Evolutionary conservation across 1,140 invertebrate genomes (phyloP).

Genomic region (Pseudomyrmex concolor): DNA sequence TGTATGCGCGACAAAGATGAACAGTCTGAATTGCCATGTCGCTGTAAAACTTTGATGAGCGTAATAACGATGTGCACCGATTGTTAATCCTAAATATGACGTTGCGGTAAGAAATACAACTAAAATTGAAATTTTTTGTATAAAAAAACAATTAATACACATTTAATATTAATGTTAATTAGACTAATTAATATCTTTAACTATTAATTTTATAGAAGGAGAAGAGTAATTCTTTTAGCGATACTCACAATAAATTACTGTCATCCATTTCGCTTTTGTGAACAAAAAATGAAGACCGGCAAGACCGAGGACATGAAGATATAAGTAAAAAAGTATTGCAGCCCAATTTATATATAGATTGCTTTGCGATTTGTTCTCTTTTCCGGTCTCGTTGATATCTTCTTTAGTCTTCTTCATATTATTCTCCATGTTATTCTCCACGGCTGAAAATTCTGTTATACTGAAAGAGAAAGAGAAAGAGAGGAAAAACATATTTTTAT

Average conservation of each 20-base stretch:
- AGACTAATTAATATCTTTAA: not conserved
- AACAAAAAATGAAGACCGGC: constrained; percentile 87
- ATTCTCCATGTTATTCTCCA: too few relatives aligned
- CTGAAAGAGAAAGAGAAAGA: not conserved
- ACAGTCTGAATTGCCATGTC: constrained; percentile 88
- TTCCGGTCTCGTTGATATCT: not conserved
- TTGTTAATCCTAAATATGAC: constrained; percentile 90
- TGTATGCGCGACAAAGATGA: constrained; percentile 90
- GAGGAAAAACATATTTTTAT: not conserved
- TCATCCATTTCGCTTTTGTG: constrained; percentile 87
- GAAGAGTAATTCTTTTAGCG: not conserved
- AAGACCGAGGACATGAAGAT: constrained; percentile 88
- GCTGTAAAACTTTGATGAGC: constrained; percentile 94
- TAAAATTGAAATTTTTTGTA: constrained; percentile 78
- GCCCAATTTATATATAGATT: constrained; percentile 86
- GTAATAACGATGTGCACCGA: constrained; percentile 96
- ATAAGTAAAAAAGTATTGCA: constrained; percentile 88
- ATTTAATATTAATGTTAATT: too few relatives aligned
- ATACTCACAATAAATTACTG: constrained; percentile 82
- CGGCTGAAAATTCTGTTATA: not conserved
- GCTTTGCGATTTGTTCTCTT: not conserved
- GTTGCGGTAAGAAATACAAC: constrained; percentile 87
- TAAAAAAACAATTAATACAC: too few relatives aligned
- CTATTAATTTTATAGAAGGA: not conserved
- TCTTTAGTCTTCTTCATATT: not conserved